These are phyloP conservation scores for Hyposoter dolosus DNA, from an alignment of 2,888 invertebrate genomes.

Conservation along the genomic window DNA sequence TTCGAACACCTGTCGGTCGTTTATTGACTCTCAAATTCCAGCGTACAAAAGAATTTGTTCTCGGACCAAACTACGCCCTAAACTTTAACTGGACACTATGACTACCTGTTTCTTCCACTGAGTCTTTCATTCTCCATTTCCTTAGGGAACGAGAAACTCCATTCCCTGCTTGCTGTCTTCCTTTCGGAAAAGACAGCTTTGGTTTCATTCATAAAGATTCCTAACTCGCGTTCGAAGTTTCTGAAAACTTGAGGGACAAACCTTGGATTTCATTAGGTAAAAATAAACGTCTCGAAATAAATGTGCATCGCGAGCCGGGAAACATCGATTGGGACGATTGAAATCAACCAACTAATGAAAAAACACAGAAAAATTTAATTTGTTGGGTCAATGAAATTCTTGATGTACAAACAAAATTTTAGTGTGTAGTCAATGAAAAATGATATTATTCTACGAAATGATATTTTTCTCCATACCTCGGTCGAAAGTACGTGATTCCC, in stretches of 20 bases:
- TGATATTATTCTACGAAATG: neutral
- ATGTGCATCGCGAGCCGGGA: too few species aligned
- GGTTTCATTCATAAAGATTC: neutral
- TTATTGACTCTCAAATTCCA: constrained; percentile 29
- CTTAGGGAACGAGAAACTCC: neutral
- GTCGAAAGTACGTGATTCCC: too few species aligned
- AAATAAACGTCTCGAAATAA: too few species aligned
- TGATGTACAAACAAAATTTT: too few species aligned
- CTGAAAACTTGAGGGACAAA: neutral
- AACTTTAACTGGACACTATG: neutral
- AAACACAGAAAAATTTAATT: neutral
- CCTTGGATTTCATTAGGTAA: neutral
- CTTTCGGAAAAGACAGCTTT: neutral
- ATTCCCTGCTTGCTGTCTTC: neutral
- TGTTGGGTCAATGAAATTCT: neutral
- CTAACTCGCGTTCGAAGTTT: neutral
- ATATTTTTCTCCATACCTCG: too few species aligned
- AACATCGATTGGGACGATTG: too few species aligned
- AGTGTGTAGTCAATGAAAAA: too few species aligned
- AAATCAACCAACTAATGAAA: too few species aligned
- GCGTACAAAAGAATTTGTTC: constrained; percentile 12
- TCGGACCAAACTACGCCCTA: neutral
- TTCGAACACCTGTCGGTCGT: constrained; percentile 51
- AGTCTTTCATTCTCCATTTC: neutral
- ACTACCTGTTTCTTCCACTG: neutral